A percentile compares a stretch with the other conserved stretches of the same genome.
These are phyloP conservation scores for Pygoscelis antarcticus DNA, from an alignment of 2,113 vertebrate species.

Conservation along the genomic window DNA sequence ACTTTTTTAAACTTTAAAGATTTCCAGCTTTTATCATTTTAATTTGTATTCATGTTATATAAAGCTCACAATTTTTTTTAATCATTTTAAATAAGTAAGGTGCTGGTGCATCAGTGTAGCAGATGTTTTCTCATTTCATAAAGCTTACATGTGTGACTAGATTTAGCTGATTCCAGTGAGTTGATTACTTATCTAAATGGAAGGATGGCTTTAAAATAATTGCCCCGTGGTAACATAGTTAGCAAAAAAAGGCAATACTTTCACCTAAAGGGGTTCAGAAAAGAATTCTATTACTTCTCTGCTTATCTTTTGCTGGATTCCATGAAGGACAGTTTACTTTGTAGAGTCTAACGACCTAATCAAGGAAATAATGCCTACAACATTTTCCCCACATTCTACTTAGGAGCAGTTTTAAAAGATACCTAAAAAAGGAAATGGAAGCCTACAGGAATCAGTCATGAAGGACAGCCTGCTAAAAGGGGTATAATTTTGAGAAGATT, in stretches of 20 bases:
- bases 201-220: conserved; percentile 59
- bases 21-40: conserved; percentile 10
- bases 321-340: conserved; percentile 20
- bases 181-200: conserved; percentile 65
- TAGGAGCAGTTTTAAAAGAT: conserved; percentile 22
- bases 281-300: conserved; percentile 29
- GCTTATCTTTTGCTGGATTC: conserved; percentile 17
- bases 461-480: conserved; percentile 24
- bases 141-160: conserved; percentile 51
- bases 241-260: conserved; percentile 27
- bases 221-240: not conserved
- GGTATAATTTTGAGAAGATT: conserved; percentile 39
- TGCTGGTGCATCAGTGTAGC: not conserved
- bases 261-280: not conserved
- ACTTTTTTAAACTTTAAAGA: not conserved
- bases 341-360: conserved; percentile 35
- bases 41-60: not conserved
- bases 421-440: conserved; percentile 35
- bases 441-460: conserved; percentile 17
- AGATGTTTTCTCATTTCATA: conserved; percentile 34
- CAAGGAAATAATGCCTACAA: conserved; percentile 35
- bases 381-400: not conserved
- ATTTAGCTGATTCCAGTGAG: conserved; percentile 31
- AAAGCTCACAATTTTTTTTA: not conserved
- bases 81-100: conserved; percentile 11